A percentile compares a stretch with the other conserved stretches of the same genome.
These are phyloP conservation scores for Drosophila ustulata DNA, from an alignment of 2,888 invertebrate genomes.

Conservation along the genomic window DNA sequence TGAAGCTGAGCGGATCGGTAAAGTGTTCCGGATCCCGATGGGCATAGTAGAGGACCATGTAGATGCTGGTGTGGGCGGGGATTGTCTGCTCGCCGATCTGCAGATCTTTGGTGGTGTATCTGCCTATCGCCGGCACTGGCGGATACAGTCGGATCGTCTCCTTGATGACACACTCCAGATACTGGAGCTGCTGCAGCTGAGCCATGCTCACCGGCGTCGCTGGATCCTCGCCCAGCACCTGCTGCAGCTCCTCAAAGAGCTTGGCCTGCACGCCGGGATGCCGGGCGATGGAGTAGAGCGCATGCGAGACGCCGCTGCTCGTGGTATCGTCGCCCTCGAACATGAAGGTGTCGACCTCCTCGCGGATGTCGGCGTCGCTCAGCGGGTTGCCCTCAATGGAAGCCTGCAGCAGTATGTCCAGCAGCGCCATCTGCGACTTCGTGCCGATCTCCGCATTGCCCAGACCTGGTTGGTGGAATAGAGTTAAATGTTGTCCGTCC, in stretches of 20 bases:
- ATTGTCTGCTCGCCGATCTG: constrained; percentile 83
- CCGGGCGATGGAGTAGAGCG: constrained; percentile 69
- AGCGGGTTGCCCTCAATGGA: constrained; percentile 86
- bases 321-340: constrained; percentile 86
- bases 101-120: constrained; percentile 86
- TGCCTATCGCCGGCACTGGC: constrained; percentile 87
- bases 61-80: constrained; percentile 74
- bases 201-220: constrained; percentile 47
- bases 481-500: background rate
- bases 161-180: constrained; percentile 88
- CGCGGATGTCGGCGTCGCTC: constrained; percentile 87
- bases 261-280: constrained; percentile 72
- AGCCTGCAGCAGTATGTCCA: constrained; percentile 88
- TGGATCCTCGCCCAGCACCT: constrained; percentile 67
- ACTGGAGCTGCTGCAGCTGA: constrained; percentile 69
- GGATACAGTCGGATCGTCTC: constrained; percentile 88
- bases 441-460: constrained; percentile 84
- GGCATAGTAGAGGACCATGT: constrained; percentile 61
- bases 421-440: constrained; percentile 87
- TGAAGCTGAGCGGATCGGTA: constrained; percentile 72
- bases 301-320: constrained; percentile 74
- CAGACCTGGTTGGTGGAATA: constrained; percentile 32
- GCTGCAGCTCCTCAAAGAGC: constrained; percentile 65
- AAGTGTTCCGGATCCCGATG: constrained; percentile 69
- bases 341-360: constrained; percentile 90